Evolutionary conservation across 2,888 invertebrate genomes (phyloP), one percentile per base, ranked within the genome.

Genomic region (Xylophagus ater): DNA sequence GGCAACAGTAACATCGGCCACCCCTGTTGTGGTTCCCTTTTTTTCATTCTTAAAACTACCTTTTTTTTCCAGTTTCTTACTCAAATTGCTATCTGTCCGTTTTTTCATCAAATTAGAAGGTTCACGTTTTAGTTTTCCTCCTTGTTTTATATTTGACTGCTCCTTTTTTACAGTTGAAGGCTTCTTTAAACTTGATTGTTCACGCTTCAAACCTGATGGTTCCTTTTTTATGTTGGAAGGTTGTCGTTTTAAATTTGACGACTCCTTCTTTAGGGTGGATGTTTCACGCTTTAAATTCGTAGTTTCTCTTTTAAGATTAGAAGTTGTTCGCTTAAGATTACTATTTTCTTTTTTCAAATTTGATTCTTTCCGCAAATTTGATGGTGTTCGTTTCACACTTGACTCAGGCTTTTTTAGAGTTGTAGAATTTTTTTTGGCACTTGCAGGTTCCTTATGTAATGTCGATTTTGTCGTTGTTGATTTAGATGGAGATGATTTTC

Each of bases 401-500:
- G 37, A 26, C 26, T 40, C 38, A 38, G 42, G 42, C 21, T 44
- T 43, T 28, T 39, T 46, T 7, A 36, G 26, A 10, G 5, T 43
- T 4, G 31, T 49, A 5, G 51, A 47, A 34, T 51, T 42, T 49
- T 58, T 60, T 60, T 62, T 64, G 59, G 63, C 62, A 62, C 63
- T 59, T 50, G 52, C 45, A 30, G 55, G 49, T 44, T 56, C 43
- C 20, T 44, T 55, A 9, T 10, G 26, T 10, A 43, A 45, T 3
- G 49, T 43, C 14, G 46, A 29, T 9, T 47, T 41, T 18, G 48
- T 54, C 1, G 49, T 41, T 43, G 37, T 41, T 13, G 47, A 25
- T 20, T 39, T 42, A 6, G 15, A 30, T 9, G n/a, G 12, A 25
- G 4, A 33, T 44, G 37, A 21, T 42, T 50, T 3, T 21, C 9